These are phyloP conservation scores for Solenopsis invicta DNA, from an alignment of 1,140 invertebrate species.

Conservation along the genomic window DNA sequence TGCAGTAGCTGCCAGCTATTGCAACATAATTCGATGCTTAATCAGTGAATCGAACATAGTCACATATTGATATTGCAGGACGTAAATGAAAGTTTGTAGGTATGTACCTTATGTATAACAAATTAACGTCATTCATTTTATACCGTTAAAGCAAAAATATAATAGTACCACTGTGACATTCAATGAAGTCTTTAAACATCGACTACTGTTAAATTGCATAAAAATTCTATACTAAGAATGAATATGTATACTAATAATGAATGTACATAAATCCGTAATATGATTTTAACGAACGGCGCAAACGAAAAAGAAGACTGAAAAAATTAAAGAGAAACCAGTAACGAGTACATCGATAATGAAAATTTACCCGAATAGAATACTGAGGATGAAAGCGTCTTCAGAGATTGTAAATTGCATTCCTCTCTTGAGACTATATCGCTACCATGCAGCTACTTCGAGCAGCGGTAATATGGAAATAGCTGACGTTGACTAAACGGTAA, in stretches of 20 bases:
- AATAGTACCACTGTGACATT: neutral
- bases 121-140: constrained; percentile 1
- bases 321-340: constrained; percentile 1
- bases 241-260: neutral
- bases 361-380: neutral
- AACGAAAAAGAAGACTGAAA: neutral
- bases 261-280: neutral
- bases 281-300: neutral
- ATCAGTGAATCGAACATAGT: constrained; percentile 8
- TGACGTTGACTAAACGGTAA: constrained; percentile 15
- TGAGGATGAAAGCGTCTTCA: neutral
- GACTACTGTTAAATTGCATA: neutral
- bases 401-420: constrained; percentile 41
- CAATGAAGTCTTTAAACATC: neutral
- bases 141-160: constrained; percentile 1
- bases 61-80: neutral
- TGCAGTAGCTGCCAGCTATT: constrained; percentile 4
- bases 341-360: constrained; percentile 9
- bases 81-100: neutral
- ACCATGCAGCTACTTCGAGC: constrained; percentile 10
- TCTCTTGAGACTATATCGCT: constrained; percentile 28
- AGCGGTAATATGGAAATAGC: constrained; percentile 8
- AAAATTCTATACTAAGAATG: neutral
- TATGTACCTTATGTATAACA: neutral
- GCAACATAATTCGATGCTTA: constrained; percentile 48